phyloP scores from a whole-genome alignment of 2,797 vertebrate genomes.

The Gila robusta region DNA sequence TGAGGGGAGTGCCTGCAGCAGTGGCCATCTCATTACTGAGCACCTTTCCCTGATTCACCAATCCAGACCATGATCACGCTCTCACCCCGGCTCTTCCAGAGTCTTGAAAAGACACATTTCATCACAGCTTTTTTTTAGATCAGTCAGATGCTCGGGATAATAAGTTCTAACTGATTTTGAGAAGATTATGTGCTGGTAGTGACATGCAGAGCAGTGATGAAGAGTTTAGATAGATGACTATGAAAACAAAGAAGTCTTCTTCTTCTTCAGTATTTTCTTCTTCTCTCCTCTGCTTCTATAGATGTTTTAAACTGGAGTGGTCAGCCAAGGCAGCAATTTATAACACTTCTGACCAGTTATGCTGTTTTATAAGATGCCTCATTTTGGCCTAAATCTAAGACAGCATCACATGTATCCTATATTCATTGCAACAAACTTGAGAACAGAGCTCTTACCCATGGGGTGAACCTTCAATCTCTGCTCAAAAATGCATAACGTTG shows the following conservation, averaged over 20 bases:
- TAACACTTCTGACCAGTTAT: not conserved
- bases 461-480: constrained; percentile 8
- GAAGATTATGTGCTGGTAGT: not conserved
- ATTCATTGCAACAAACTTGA: not conserved
- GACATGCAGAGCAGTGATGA: not conserved
- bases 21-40: constrained; percentile 35
- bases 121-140: constrained; percentile 13
- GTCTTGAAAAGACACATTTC: constrained; percentile 13
- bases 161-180: constrained; percentile 13
- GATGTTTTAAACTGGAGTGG: not conserved
- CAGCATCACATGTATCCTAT: not conserved
- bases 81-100: constrained; percentile 12
- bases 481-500: not conserved
- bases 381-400: not conserved
- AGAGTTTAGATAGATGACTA: not conserved
- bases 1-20: constrained; percentile 21
- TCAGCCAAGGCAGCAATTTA: not conserved
- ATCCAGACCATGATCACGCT: constrained; percentile 11
- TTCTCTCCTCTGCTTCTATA: not conserved
- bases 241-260: not conserved
- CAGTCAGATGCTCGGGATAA: not conserved
- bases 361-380: not conserved
- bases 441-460: constrained; percentile 4
- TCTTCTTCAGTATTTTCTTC: not conserved
- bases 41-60: constrained; percentile 41